Evolutionary conservation across 2,113 vertebrate genomes (phyloP).

Genomic region (Chaetura pelagica): DNA sequence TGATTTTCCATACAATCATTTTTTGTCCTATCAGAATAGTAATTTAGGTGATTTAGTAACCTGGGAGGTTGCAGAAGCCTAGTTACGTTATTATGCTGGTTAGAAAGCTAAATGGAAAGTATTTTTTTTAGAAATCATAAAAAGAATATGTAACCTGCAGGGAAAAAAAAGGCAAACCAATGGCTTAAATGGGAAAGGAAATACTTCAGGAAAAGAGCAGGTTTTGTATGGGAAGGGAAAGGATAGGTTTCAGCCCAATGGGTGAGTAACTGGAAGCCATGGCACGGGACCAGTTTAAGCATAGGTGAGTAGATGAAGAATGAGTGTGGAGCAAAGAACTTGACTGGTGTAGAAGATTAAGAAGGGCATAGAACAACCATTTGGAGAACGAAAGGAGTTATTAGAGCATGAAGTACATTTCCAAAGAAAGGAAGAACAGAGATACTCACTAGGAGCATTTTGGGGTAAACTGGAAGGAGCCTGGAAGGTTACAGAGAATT

Average conservation of each 20-base stretch:
- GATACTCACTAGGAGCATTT: background rate
- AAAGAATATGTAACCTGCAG: background rate
- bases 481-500: conserved; percentile 2
- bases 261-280: background rate
- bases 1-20: background rate
- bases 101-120: background rate
- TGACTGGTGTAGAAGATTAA: background rate
- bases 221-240: background rate
- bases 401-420: background rate
- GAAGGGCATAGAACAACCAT: background rate
- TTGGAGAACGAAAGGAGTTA: background rate
- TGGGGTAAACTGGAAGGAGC: background rate
- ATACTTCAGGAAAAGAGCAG: background rate
- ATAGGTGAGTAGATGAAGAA: background rate
- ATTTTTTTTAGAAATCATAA: background rate
- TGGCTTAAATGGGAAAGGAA: background rate
- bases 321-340: background rate
- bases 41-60: background rate
- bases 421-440: background rate
- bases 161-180: background rate
- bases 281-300: background rate
- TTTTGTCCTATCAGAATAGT: background rate
- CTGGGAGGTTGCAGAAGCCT: background rate
- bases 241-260: background rate
- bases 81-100: background rate